These are phyloP conservation scores for Platycercus adscitus DNA, from an alignment of 2,113 vertebrate species.

Conservation along the genomic window DNA sequence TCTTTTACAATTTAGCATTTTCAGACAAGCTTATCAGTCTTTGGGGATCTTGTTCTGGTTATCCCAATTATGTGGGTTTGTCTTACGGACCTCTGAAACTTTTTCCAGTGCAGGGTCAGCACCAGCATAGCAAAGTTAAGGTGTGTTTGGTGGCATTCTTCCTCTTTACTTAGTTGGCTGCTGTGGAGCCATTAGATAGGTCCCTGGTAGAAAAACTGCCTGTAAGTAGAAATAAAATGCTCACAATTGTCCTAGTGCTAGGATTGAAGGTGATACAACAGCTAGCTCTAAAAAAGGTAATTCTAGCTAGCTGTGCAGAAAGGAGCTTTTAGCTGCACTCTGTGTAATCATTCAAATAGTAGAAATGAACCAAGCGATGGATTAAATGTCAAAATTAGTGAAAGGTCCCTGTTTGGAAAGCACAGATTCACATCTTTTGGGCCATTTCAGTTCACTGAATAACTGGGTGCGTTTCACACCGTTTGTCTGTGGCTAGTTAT, in stretches of 20 bases:
- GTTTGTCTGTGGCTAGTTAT: background rate
- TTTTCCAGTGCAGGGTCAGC: background rate
- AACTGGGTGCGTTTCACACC: background rate
- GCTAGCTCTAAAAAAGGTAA: background rate
- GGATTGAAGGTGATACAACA: background rate
- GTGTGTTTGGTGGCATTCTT: background rate
- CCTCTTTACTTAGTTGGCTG: background rate
- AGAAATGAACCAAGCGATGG: background rate
- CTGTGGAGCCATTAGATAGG: background rate
- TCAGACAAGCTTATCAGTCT: background rate
- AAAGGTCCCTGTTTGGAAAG: background rate
- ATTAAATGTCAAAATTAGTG: background rate
- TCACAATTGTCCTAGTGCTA: background rate
- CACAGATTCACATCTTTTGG: background rate
- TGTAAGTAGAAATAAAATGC: background rate
- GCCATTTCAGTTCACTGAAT: background rate
- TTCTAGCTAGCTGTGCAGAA: background rate
- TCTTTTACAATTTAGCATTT: background rate
- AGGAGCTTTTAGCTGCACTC: background rate
- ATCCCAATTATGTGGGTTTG: background rate
- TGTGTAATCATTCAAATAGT: background rate
- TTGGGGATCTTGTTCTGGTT: background rate
- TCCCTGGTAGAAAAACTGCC: background rate
- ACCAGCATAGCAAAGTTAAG: background rate
- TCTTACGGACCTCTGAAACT: background rate